phyloP scores from a whole-genome alignment of 2,113 vertebrate species.

The Hirundichthys speculiger region DNA sequence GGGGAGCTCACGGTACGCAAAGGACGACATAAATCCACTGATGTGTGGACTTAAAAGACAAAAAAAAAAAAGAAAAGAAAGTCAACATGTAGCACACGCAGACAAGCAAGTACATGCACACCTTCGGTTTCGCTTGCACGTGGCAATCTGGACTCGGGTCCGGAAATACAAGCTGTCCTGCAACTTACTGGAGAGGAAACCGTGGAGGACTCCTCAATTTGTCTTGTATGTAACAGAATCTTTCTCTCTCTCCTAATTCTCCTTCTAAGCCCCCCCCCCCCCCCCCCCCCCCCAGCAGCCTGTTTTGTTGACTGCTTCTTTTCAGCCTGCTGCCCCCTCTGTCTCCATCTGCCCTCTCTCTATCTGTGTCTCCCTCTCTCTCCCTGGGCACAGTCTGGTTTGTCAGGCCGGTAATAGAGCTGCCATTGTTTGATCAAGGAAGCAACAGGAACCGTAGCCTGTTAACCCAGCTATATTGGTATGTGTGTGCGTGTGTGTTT shows the following conservation, averaged over 20 bases:
- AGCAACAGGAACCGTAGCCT: slow-evolving; percentile 78
- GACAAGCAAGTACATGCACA: slow-evolving; percentile 27
- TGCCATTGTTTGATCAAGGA: slow-evolving; percentile 78
- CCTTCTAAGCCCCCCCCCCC: slow-evolving; percentile 5
- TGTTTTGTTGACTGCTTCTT: slow-evolving; percentile 69
- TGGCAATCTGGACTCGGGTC: slow-evolving; percentile 47
- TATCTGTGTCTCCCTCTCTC: slow-evolving; percentile 41
- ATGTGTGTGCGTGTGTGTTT: slow-evolving; percentile 44
- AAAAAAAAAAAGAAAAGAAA: slow-evolving; percentile 1
- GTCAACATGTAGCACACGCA: slow-evolving; percentile 7
- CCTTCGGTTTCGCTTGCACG: slow-evolving; percentile 20
- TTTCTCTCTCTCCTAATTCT: slow-evolving; percentile 27
- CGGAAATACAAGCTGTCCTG: slow-evolving; percentile 49
- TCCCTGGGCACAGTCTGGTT: slow-evolving; percentile 68
- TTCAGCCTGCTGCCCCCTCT: slow-evolving; percentile 58
- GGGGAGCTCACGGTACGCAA: slow-evolving; percentile 12
- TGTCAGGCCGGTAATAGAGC: slow-evolving; percentile 80
- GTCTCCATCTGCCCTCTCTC: slow-evolving; percentile 52
- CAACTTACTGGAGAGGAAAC: slow-evolving; percentile 49
- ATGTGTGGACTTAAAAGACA: slow-evolving; percentile 2
- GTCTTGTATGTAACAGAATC: slow-evolving; percentile 67
- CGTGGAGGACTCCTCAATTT: slow-evolving; percentile 47
- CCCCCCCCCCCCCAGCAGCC: slow-evolving; percentile 33
- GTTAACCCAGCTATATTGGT: slow-evolving; percentile 65
- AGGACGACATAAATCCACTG: slow-evolving; percentile 4